Base-by-base conservation (phyloP, 2,113 vertebrate species). In the Pandion haliaetus region DNA sequence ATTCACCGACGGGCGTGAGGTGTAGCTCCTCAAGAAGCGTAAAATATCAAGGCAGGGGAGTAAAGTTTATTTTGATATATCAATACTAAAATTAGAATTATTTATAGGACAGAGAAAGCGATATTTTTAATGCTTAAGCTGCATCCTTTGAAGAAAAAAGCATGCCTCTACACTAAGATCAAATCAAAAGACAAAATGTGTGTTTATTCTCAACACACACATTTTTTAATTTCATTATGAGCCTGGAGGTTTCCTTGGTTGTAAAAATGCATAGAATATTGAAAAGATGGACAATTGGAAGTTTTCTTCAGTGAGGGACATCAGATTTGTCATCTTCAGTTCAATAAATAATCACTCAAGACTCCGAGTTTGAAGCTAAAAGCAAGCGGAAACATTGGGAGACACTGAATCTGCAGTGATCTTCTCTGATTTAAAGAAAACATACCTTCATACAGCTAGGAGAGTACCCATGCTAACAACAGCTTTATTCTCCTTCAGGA, bases 1-100 rank as follows among this genome's bases (percentile, higher is more conserved):
- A 58, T 52, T 69, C 59, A 72, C 8, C 0, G 1, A 44, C 12
- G 17, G 38, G 24, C 2, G 0, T 57, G 71, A 81, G 25, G 14
- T 40, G 19, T 15, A 76, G 28, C 16, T 36, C 14, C 32, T 66
- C 47, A 77, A 50, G 50, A 71, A 71, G 17, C 4, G 1, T 28
- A 74, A 82, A 47, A 45, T 67, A 66, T 25, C 17, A 17, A 52
- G 34, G 9, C 38, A 52, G 6, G 11, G 14, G 29, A 87, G 32
- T 71, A 47, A 70, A 58, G 28, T 34, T 73, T 49, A 17, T 71
- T 80, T 57, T 66, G 32, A 50, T 20, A n/a, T 9, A 62, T 54
- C 26, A 58, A 44, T 31, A 44, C 7, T 74, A 49, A 72, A 50
- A 82, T 23, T 23, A 57, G 3, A 74, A 40, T n/a, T 66, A 82